Conservation (phyloP, 2,888 invertebrate species). For the Pachliopta kotzebuea region DNA sequence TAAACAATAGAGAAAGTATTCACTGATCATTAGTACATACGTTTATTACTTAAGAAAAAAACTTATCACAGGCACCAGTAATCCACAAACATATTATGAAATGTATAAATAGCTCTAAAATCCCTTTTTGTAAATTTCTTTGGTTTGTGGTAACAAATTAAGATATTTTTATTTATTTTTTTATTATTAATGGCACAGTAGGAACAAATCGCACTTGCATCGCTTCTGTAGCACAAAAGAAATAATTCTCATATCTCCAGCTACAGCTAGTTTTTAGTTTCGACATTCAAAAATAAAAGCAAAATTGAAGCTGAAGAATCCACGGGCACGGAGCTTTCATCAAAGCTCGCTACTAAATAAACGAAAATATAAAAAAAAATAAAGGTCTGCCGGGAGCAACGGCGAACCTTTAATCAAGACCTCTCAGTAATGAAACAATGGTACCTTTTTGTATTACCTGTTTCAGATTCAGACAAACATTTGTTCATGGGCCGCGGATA, state of each 20-base stretch:
- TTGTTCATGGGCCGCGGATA: constrained; percentile 6
- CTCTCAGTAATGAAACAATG: constrained; percentile 27
- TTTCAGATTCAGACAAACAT: constrained; percentile 28
- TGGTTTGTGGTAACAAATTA: too few relatives aligned
- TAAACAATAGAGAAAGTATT: too few relatives aligned
- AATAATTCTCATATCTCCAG: background rate
- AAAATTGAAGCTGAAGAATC: background rate
- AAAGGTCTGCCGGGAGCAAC: constrained; percentile 11
- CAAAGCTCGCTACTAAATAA: background rate
- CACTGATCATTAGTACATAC: too few relatives aligned
- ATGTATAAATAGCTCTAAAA: too few relatives aligned
- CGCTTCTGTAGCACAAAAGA: background rate
- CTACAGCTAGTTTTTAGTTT: background rate
- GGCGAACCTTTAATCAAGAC: constrained; percentile 26
- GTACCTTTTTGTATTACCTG: constrained; percentile 23
- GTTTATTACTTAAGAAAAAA: too few relatives aligned
- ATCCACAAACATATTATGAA: too few relatives aligned
- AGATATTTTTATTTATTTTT: too few relatives aligned
- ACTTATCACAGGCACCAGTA: too few relatives aligned
- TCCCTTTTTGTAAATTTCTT: too few relatives aligned
- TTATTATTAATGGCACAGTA: too few relatives aligned
- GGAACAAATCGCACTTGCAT: too few relatives aligned
- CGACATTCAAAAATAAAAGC: background rate
- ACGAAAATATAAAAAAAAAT: constrained; percentile 8
- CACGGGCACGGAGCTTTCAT: background rate